Conservation (phyloP, 2,797 vertebrate genomes). For the Eulemur mongoz region DNA sequence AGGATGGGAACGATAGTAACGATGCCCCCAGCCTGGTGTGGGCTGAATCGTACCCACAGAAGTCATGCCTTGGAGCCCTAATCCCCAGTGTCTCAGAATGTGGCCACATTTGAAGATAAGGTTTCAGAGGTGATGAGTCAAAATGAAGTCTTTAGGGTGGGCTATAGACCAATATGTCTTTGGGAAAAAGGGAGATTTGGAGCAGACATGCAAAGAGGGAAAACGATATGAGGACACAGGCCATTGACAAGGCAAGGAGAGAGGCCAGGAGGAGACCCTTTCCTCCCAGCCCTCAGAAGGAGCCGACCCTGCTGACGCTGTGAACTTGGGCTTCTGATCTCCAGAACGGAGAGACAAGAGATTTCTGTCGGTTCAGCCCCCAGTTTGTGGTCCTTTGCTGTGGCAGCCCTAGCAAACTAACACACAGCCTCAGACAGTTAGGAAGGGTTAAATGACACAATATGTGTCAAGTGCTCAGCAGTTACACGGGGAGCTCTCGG, state of each 20-base stretch:
- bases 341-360: rapidly evolving
- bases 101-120: not conserved
- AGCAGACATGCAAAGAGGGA: not conserved
- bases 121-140: not conserved
- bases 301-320: rapidly evolving
- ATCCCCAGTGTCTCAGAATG: not conserved
- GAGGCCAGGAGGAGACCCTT: not conserved
- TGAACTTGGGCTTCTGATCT: not conserved
- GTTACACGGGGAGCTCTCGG: not conserved
- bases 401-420: too few relatives aligned
- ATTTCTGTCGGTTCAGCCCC: rapidly evolving
- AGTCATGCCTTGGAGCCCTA: rapidly evolving
- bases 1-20: not conserved
- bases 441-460: not conserved
- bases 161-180: not conserved
- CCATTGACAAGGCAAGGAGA: too few relatives aligned
- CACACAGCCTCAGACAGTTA: rapidly evolving
- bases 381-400: too few relatives aligned
- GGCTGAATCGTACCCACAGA: not conserved
- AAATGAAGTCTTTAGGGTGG: not conserved
- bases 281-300: too few relatives aligned
- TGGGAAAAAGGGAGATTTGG: too few relatives aligned
- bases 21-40: rapidly evolving
- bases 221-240: rapidly evolving
- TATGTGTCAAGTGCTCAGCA: rapidly evolving